Percentiles rank a stretch among this genome's conserved stretches.
phyloP scores from a whole-genome alignment of 2,888 invertebrate genomes.

The Meghimatium bilineatum region DNA sequence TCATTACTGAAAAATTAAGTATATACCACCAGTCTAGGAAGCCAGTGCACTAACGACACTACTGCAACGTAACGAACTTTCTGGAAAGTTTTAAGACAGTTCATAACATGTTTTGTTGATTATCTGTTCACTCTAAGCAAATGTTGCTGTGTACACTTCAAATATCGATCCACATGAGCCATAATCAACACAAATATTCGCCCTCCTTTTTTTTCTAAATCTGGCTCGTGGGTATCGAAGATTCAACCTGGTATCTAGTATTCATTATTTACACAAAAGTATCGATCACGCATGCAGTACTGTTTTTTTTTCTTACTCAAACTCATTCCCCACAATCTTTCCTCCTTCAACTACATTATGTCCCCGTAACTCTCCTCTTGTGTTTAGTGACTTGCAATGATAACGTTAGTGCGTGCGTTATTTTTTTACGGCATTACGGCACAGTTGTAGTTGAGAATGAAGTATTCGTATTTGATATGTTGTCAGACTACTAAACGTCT shows the following conservation, averaged over 20 bases:
- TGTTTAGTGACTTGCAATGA: background rate
- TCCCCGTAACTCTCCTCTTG: background rate
- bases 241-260: background rate
- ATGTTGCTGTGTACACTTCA: background rate
- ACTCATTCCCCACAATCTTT: background rate
- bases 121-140: too few relatives aligned
- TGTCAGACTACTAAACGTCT: too few relatives aligned
- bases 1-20: too few relatives aligned
- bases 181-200: background rate
- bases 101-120: too few relatives aligned
- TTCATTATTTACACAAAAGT: constrained; percentile 24
- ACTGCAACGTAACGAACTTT: too few relatives aligned
- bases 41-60: too few relatives aligned
- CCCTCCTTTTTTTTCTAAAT: background rate
- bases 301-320: background rate
- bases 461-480: too few relatives aligned
- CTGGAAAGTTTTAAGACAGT: too few relatives aligned
- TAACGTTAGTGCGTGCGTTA: background rate
- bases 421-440: too few relatives aligned
- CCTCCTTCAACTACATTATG: background rate
- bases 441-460: background rate
- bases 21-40: too few relatives aligned
- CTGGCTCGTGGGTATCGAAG: background rate
- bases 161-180: background rate
- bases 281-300: background rate